Evolutionary conservation across 2,113 vertebrate species (phyloP).

Genomic region (Empidonax traillii): DNA sequence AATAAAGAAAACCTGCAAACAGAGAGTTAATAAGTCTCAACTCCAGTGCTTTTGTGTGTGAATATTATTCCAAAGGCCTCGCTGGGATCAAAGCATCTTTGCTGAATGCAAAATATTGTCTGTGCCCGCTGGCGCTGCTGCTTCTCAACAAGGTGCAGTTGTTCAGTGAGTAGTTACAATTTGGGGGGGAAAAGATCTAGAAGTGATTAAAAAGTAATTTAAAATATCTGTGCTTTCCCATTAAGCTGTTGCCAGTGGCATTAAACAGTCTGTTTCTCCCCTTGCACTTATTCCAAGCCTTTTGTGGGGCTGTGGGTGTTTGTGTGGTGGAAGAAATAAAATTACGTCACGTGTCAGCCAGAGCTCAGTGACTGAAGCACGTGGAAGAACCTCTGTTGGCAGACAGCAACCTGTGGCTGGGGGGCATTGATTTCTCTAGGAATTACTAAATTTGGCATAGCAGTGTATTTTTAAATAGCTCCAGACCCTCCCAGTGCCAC

Average conservation of each 20-base stretch:
- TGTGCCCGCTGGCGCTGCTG: background rate
- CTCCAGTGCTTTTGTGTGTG: background rate
- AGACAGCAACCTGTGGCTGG: background rate
- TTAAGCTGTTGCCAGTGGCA: background rate
- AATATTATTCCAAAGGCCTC: background rate
- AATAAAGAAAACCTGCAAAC: background rate
- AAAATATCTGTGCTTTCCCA: constrained; percentile 5
- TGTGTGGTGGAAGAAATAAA: background rate
- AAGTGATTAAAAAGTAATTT: constrained; percentile 41
- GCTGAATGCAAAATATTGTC: background rate
- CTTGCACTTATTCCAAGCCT: background rate
- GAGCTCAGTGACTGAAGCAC: background rate
- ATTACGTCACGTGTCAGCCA: background rate
- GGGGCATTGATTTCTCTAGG: background rate
- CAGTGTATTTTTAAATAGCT: background rate
- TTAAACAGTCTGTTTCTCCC: background rate
- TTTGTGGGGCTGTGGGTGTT: background rate
- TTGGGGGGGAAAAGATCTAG: background rate
- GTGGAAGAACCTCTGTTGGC: background rate
- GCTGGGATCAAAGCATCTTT: background rate
- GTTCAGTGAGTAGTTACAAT: background rate
- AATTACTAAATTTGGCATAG: background rate
- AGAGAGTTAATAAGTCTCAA: background rate
- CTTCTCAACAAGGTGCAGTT: background rate
- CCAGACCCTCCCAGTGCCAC: background rate